Base-by-base conservation (phyloP, 2,888 invertebrate genomes). In the Serrognathus titanus region DNA sequence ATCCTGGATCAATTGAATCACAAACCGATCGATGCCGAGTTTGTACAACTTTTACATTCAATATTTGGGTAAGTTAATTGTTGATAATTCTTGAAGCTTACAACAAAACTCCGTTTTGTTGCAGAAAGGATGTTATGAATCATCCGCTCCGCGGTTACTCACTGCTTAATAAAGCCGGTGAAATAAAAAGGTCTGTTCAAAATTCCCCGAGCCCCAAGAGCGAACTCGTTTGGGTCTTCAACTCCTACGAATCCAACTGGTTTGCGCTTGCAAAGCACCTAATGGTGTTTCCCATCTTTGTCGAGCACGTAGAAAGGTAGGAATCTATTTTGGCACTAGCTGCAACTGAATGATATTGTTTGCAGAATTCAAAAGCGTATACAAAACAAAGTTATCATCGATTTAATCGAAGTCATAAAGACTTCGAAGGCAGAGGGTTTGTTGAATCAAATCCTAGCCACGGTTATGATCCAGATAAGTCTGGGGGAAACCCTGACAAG, bases 1-100 rank as follows among this genome's bases (percentile, higher is more conserved):
- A 78, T 92, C 59, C 74, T 92, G 9, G 79, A 85, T 56, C 82
- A 84, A 45, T 73, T 89, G 41, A 82, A 83, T 64, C 81, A 80
- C 4, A 80, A 79, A 43, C 55, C 49, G 13, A 58, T 71, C 5
- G 71, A 75, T 57, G 64, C 59, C 9, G 72, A 69, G 53, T 63
- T 67, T 48, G 62, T 73, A 3, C 60, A 60, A 40, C 51, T 76
- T 6, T 50, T 74, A 9, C 74, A 75, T 53, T 11, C 20, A 3
- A 20, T 43, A 9, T 43, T 43, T 16, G 12, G 43, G 43, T 43
- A 43, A 11, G 8, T n/a, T n/a, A n/a, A n/a, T n/a, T n/a, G n/a
- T n/a, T n/a, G n/a, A n/a, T n/a, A n/a, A n/a, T n/a, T n/a, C n/a
- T n/a, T n/a, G n/a, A n/a, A n/a, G n/a, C n/a, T n/a, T n/a, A n/a